A percentile compares a stretch with the other conserved stretches of the same genome.
Evolutionary conservation across 2,888 invertebrate species (phyloP).

Genomic region (Tachina fera): DNA sequence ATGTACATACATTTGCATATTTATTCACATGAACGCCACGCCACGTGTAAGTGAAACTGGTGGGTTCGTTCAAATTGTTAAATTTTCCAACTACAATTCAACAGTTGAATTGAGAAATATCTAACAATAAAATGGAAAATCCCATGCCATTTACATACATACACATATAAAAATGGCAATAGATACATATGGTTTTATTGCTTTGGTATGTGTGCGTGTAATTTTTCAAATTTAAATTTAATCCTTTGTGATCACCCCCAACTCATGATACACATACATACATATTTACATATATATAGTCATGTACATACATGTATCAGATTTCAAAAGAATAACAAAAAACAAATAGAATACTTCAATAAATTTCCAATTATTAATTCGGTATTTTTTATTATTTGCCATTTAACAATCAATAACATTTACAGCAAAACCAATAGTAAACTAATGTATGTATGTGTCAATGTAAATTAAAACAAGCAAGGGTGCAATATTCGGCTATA

Average conservation of each 20-base stretch:
- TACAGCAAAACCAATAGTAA: too few species aligned
- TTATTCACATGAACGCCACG: background rate
- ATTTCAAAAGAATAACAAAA: background rate
- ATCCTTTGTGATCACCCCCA: constrained; percentile 13
- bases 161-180: background rate
- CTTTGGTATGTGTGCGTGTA: background rate
- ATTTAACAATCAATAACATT: too few species aligned
- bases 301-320: too few species aligned
- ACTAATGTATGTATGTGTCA: too few species aligned
- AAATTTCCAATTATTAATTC: too few species aligned
- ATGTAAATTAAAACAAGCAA: too few species aligned
- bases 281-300: too few species aligned
- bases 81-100: background rate
- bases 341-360: too few species aligned
- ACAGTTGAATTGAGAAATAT: constrained; percentile 3
- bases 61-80: background rate
- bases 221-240: constrained; percentile 6
- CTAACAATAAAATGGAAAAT: background rate
- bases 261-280: background rate
- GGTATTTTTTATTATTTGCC: too few species aligned
- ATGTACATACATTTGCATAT: background rate
- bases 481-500: too few species aligned
- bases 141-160: constrained; percentile 32
- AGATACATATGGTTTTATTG: constrained; percentile 40
- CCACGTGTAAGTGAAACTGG: background rate